A percentile compares a stretch with the other conserved stretches of the same genome.
These are phyloP conservation scores for Clarias batrachus DNA, from an alignment of 2,113 vertebrate species.

Conservation along the genomic window DNA sequence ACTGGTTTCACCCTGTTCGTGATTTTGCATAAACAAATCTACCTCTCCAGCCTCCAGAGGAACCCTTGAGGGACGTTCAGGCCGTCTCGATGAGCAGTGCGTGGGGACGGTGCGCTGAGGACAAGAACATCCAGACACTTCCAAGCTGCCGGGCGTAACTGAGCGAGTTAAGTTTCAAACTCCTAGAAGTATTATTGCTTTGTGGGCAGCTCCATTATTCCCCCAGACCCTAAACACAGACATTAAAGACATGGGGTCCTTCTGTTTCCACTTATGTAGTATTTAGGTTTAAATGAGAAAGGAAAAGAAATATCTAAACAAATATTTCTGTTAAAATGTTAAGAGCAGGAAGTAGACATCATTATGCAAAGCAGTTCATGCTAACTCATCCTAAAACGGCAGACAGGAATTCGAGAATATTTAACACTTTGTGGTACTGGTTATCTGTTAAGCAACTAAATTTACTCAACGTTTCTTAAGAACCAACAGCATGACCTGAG, in stretches of 20 bases:
- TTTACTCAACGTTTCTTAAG: neutral
- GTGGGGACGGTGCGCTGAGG: neutral
- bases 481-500: neutral
- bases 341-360: neutral
- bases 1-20: neutral
- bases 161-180: neutral
- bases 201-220: neutral
- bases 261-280: neutral
- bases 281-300: neutral
- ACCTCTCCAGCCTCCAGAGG: constrained; percentile 9
- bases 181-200: neutral
- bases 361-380: neutral
- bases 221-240: neutral
- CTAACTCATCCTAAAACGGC: neutral
- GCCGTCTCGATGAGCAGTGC: neutral
- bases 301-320: neutral
- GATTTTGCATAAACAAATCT: constrained; percentile 47
- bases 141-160: neutral
- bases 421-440: neutral
- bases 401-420: neutral
- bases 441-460: neutral
- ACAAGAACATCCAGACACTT: constrained; percentile 7
- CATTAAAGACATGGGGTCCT: neutral
- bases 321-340: neutral
- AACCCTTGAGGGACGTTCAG: constrained; percentile 6